Percentiles rank a stretch among this genome's conserved stretches.
These are phyloP conservation scores for Cephus runcator DNA, from an alignment of 2,888 invertebrate genomes.

Conservation along the genomic window DNA sequence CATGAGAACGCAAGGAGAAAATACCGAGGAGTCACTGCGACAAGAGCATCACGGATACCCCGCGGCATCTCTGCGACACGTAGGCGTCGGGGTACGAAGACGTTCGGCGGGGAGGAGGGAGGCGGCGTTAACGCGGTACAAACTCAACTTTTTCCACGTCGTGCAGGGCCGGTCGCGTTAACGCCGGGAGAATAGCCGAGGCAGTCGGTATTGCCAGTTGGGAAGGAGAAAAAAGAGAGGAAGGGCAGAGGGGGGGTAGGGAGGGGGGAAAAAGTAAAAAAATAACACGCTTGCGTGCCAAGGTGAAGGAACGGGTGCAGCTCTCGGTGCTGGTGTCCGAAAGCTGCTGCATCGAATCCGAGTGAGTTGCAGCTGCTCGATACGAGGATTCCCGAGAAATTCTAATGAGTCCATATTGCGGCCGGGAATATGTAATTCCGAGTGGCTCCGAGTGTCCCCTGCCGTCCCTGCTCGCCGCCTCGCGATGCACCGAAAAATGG, in stretches of 20 bases:
- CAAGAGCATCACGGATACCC: background rate
- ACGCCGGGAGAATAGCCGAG: slow-evolving; percentile 6
- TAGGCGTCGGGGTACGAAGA: background rate
- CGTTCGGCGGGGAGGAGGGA: background rate
- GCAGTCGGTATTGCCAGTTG: slow-evolving; percentile 6
- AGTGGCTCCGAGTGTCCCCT: background rate
- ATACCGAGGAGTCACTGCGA: background rate
- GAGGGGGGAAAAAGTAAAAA: slow-evolving; percentile 37
- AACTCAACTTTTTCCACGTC: background rate
- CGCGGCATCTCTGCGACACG: background rate
- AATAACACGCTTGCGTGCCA: slow-evolving; percentile 43
- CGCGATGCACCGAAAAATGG: background rate
- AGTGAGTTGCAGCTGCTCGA: background rate
- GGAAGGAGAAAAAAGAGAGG: slow-evolving; percentile 13
- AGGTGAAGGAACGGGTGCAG: slow-evolving; percentile 58
- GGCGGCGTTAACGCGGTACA: background rate
- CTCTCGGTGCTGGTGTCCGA: slow-evolving; percentile 32
- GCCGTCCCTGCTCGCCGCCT: background rate
- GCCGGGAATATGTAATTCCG: background rate
- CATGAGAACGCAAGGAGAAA: background rate
- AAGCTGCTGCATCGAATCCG: background rate
- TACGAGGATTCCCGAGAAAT: background rate
- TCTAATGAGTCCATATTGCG: background rate
- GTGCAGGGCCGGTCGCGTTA: background rate
- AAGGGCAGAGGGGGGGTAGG: slow-evolving; percentile 13